These are phyloP conservation scores for Drosophila lacteicornis DNA, from an alignment of 1,140 invertebrate genomes.

Conservation along the genomic window DNA sequence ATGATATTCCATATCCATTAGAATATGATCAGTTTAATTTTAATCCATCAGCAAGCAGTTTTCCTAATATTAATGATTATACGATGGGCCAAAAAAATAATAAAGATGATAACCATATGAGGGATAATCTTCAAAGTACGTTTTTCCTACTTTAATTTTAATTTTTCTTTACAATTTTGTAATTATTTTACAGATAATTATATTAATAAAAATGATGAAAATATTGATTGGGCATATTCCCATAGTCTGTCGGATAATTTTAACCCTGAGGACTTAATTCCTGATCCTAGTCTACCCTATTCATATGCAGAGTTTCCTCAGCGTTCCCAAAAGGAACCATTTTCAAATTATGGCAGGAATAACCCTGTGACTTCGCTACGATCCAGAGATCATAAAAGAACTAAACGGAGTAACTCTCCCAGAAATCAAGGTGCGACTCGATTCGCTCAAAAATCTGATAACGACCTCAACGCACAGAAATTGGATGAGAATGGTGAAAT, in stretches of 20 bases:
- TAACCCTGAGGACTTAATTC: background rate
- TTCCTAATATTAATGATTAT: background rate
- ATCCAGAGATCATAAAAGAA: background rate
- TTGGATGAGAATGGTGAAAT: conserved; percentile 3
- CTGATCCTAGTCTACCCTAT: background rate
- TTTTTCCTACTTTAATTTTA: background rate
- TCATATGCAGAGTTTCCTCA: background rate
- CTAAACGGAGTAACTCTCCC: background rate
- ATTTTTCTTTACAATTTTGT: background rate
- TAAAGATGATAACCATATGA: conserved; percentile 13
- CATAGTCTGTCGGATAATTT: background rate
- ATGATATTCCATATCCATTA: background rate
- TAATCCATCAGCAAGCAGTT: no score
- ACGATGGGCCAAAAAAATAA: background rate
- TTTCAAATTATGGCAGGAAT: background rate
- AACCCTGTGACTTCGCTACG: background rate
- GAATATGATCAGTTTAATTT: background rate
- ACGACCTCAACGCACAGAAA: background rate
- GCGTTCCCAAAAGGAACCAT: background rate
- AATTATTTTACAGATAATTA: background rate
- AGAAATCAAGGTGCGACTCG: background rate
- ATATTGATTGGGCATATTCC: background rate
- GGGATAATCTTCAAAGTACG: conserved; percentile 9
- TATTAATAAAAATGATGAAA: background rate
- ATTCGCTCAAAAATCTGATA: background rate